Conservation (phyloP, 2,888 invertebrate species). For the Spilarctia lutea region DNA sequence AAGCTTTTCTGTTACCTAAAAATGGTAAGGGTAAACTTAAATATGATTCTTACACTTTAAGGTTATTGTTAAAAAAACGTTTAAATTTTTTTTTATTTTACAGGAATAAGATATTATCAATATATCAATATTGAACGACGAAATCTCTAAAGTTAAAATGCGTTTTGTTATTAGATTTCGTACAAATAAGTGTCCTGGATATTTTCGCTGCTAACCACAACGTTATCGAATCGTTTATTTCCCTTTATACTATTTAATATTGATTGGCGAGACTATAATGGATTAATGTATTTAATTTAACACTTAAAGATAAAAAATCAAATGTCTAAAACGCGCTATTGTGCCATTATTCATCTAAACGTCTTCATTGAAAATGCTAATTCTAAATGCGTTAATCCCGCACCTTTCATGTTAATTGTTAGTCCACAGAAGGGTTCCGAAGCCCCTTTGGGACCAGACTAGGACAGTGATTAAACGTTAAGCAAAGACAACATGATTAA, state of each 20-base stretch:
- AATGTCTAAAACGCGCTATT: constrained; percentile 5
- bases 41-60: background rate
- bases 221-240: background rate
- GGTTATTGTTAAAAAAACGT: no score
- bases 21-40: no score
- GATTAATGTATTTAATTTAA: background rate
- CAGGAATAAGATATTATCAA: no score
- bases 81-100: no score
- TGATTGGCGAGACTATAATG: background rate
- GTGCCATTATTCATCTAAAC: constrained; percentile 37
- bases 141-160: background rate
- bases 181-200: background rate
- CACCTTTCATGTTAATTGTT: constrained; percentile 48
- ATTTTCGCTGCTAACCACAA: background rate
- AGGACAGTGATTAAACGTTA: constrained; percentile 40
- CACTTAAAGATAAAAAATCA: constrained; percentile 14
- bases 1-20: background rate
- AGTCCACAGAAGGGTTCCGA: constrained; percentile 31
- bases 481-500: constrained; percentile 29
- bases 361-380: constrained; percentile 44
- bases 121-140: no score
- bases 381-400: constrained; percentile 41
- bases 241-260: background rate
- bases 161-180: background rate
- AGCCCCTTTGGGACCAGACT: constrained; percentile 32